Percentiles rank a stretch among this genome's conserved stretches.
Evolutionary conservation across 2,888 invertebrate genomes (phyloP).

Genomic region (Chydorus sphaericus): DNA sequence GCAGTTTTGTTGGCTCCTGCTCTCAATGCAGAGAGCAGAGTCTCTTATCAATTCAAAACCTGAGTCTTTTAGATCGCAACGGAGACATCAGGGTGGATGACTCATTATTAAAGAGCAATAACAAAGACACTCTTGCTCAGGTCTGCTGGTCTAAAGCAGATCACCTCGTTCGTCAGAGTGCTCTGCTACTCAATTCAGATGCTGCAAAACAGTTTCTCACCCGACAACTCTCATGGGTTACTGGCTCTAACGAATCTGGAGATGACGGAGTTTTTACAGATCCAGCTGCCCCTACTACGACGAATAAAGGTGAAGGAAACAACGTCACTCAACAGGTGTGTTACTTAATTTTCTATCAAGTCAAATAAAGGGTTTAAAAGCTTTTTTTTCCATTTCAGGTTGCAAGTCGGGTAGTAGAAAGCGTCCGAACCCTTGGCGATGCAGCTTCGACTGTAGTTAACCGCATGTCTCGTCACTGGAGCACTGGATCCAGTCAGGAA

Average conservation of each 20-base stretch:
- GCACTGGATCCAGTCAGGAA: conserved; percentile 38
- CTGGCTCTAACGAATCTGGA: conserved; percentile 42
- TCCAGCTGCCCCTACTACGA: conserved; percentile 46
- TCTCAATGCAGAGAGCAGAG: background rate
- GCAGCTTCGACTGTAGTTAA: conserved; percentile 53
- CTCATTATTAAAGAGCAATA: background rate
- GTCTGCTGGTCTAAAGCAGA: conserved; percentile 13
- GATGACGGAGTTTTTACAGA: conserved; percentile 30
- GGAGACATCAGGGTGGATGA: no score
- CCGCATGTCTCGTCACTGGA: conserved; percentile 49
- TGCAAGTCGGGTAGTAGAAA: conserved; percentile 50
- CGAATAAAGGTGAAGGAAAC: conserved; percentile 47
- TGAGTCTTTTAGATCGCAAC: no score
- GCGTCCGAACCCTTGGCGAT: conserved; percentile 57
- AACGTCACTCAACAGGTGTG: conserved; percentile 43
- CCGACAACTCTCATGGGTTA: conserved; percentile 56
- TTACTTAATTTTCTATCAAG: no score
- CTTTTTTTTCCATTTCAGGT: no score
- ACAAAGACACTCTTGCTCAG: background rate
- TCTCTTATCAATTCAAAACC: background rate
- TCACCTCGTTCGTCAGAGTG: conserved; percentile 36
- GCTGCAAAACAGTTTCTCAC: conserved; percentile 61
- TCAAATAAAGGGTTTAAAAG: no score
- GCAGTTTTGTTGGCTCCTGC: background rate
- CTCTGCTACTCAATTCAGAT: conserved; percentile 61